A percentile compares a stretch with the other conserved stretches of the same genome.
These are phyloP conservation scores for Geothlypis trichas DNA, from an alignment of 2,113 vertebrate species.

Conservation along the genomic window DNA sequence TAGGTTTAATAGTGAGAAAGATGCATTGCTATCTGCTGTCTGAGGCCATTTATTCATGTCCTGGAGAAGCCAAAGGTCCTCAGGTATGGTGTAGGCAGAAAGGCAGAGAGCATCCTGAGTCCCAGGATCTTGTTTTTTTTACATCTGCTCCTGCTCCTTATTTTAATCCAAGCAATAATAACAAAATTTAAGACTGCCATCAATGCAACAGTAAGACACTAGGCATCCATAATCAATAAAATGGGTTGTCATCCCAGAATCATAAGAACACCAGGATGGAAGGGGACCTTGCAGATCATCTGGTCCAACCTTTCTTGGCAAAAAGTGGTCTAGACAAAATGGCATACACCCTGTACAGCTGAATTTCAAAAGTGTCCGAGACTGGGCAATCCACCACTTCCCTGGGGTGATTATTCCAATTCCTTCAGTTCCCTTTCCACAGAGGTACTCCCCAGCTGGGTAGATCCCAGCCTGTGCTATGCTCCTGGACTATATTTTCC, in stretches of 20 bases:
- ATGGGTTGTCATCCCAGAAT: slow-evolving; percentile 27
- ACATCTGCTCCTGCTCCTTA: neutral
- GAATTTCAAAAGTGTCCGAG: neutral
- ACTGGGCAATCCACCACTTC: neutral
- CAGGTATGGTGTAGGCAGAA: neutral
- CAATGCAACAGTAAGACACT: neutral
- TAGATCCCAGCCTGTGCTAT: neutral
- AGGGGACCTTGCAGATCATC: neutral
- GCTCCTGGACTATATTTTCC: neutral
- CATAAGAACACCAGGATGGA: neutral
- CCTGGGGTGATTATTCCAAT: neutral
- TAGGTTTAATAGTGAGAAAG: neutral
- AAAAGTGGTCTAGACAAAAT: neutral
- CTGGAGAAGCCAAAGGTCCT: neutral
- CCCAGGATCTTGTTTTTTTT: neutral
- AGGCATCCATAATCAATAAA: neutral
- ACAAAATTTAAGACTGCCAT: neutral
- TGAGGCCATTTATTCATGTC: neutral
- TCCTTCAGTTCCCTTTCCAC: neutral
- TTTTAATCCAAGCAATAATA: neutral
- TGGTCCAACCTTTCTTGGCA: neutral
- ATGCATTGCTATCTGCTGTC: neutral
- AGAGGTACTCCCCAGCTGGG: neutral
- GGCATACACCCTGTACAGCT: neutral
- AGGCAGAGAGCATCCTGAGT: neutral